Evolutionary conservation across 2,113 vertebrate genomes (phyloP).

Genomic region (Xenus cinereus): DNA sequence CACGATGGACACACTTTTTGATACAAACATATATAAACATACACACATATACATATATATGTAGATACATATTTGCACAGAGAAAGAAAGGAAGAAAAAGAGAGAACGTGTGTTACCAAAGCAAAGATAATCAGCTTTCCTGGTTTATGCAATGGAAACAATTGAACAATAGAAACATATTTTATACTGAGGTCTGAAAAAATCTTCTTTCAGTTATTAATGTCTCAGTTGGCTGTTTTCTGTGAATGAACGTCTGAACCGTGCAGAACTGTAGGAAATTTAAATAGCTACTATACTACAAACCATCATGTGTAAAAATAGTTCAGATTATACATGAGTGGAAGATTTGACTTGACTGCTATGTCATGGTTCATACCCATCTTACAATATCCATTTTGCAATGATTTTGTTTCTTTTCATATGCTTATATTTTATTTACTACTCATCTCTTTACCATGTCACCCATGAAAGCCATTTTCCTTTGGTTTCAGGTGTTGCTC

Average conservation of each 20-base stretch:
- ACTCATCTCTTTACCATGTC: neutral
- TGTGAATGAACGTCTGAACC: neutral
- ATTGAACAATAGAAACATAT: neutral
- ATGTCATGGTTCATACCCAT: rapidly evolving
- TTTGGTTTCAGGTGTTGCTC: neutral
- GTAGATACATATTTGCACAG: neutral
- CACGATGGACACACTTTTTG: neutral
- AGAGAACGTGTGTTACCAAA: neutral
- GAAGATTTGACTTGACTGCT: neutral
- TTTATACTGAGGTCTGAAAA: neutral
- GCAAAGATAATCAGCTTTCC: neutral
- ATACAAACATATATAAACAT: neutral
- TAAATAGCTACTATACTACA: neutral
- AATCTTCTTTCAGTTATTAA: neutral
- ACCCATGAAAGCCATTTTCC: neutral
- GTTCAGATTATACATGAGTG: neutral
- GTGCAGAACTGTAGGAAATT: neutral
- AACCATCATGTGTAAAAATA: neutral
- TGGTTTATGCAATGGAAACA: neutral
- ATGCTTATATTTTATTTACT: neutral
- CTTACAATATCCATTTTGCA: neutral
- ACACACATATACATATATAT: no score
- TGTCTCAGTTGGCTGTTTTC: neutral
- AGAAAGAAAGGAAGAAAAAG: neutral
- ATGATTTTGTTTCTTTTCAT: neutral